Base-by-base conservation (phyloP, 2,113 vertebrate genomes). In the Deroptyus accipitrinus region DNA sequence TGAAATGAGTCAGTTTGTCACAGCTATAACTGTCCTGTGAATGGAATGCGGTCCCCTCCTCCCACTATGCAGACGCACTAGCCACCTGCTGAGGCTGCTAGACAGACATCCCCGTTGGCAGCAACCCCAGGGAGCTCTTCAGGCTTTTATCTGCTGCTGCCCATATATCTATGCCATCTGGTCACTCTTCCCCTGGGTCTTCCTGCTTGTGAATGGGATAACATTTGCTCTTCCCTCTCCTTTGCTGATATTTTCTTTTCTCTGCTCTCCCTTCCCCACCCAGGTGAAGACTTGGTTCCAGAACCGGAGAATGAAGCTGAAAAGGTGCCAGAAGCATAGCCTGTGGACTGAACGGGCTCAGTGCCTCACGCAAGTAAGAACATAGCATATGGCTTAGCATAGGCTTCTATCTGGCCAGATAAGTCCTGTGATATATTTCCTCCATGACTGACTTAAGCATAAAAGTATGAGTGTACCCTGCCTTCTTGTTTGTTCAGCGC, bases 261-360 rank as follows among this genome's bases (percentile, higher is more conserved):
- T 39, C 52, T 23, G 37, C 48, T 84, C 49, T 73, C 35, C 20
- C 27, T 52, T 90, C 17, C 49, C 49, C 28, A 44, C 6, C 3
- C 67, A 99, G 98, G 98, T 99, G 51, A 99, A 98, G 95, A 98
- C 98, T 2, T 99, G 98, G 98, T 99, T 99, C 92, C 98, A 99
- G 92, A 99, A 99, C 82, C 86, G 98, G n/a, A 97, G 98, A 88
- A 99, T 98, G 98, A 99, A 98, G 91, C 92, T 98, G 31, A 98
- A 98, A 83, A 97, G 98, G 62, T 98, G 98, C 80, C 98, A 98
- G 96, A 98, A 98, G 64, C 98, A 98, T 8, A 97, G 55, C 33
- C 95, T 95, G 79, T 98, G 98, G 98, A 94, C 91, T 6, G 96
- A 96, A 31, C 57, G 94, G 28, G 94, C 96, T 80, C 96, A 96